These are phyloP conservation scores for Polyommatus iphigenia DNA, from an alignment of 2,888 invertebrate genomes.

Conservation along the genomic window DNA sequence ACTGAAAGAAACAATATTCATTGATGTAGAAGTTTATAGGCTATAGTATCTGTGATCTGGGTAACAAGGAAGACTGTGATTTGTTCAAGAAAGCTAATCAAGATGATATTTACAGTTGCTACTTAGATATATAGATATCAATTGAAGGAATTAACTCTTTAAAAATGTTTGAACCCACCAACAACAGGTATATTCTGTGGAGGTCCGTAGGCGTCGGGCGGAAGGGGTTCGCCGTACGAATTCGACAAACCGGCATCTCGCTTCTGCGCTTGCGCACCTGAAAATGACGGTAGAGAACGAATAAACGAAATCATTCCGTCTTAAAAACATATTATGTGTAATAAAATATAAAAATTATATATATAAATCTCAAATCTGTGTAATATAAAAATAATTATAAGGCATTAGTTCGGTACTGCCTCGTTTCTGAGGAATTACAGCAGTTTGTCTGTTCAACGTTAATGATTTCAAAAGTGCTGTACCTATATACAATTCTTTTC, in stretches of 20 bases:
- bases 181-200: slow-evolving; percentile 59
- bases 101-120: too few relatives aligned
- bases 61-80: not conserved
- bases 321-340: too few relatives aligned
- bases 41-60: not conserved
- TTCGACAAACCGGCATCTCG: slow-evolving; percentile 69
- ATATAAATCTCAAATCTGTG: too few relatives aligned
- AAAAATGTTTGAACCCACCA: slow-evolving; percentile 47
- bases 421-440: too few relatives aligned
- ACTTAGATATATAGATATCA: not conserved
- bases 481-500: too few relatives aligned
- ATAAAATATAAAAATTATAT: too few relatives aligned
- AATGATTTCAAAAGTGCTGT: too few relatives aligned
- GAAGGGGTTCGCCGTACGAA: slow-evolving; percentile 78
- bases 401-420: not conserved
- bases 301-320: not conserved
- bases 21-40: not conserved
- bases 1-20: slow-evolving; percentile 46
- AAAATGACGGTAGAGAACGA: slow-evolving; percentile 31
- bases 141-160: not conserved
- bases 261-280: slow-evolving; percentile 69
- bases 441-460: too few relatives aligned
- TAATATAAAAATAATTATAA: not conserved
- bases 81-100: not conserved
- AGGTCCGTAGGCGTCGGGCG: slow-evolving; percentile 77